These are phyloP conservation scores for Pollenia amentaria DNA, from an alignment of 2,888 invertebrate genomes.

Conservation along the genomic window DNA sequence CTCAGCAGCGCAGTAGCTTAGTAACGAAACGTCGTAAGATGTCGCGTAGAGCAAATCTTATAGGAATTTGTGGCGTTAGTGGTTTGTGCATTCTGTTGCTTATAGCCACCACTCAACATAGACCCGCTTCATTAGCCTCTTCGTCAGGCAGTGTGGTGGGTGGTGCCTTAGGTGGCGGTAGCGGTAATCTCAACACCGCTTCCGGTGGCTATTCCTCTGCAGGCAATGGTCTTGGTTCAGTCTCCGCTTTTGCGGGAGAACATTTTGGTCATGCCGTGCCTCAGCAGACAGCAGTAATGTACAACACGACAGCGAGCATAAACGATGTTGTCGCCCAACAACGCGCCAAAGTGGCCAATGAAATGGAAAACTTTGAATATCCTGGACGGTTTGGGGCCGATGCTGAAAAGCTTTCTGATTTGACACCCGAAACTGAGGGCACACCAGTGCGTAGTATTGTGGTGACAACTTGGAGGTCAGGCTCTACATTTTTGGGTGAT, in stretches of 20 bases:
- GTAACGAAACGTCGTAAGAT: constrained; percentile 81
- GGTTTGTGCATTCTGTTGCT: constrained; percentile 84
- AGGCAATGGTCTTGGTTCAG: constrained; percentile 74
- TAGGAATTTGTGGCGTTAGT: constrained; percentile 84
- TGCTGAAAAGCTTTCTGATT: constrained; percentile 88
- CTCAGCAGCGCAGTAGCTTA: constrained; percentile 80
- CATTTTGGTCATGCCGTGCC: constrained; percentile 73
- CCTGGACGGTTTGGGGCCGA: constrained; percentile 86
- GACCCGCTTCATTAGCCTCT: constrained; percentile 79
- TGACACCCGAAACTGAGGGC: constrained; percentile 88
- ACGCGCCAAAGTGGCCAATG: constrained; percentile 85
- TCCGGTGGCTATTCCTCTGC: constrained; percentile 71
- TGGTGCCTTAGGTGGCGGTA: constrained; percentile 66
- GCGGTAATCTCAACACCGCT: constrained; percentile 55
- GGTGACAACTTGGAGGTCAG: constrained; percentile 95
- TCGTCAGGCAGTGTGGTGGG: constrained; percentile 72
- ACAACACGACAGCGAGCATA: constrained; percentile 85
- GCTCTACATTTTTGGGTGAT: constrained; percentile 95
- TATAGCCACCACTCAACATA: constrained; percentile 84
- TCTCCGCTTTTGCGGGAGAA: constrained; percentile 74
- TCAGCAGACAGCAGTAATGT: constrained; percentile 75
- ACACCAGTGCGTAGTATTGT: constrained; percentile 91
- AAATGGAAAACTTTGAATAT: constrained; percentile 87
- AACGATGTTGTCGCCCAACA: constrained; percentile 87
- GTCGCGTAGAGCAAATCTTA: constrained; percentile 84